A percentile compares a stretch with the other conserved stretches of the same genome.
Conservation (phyloP, 2,113 vertebrate species). For the Gallinago paraguaiae region DNA sequence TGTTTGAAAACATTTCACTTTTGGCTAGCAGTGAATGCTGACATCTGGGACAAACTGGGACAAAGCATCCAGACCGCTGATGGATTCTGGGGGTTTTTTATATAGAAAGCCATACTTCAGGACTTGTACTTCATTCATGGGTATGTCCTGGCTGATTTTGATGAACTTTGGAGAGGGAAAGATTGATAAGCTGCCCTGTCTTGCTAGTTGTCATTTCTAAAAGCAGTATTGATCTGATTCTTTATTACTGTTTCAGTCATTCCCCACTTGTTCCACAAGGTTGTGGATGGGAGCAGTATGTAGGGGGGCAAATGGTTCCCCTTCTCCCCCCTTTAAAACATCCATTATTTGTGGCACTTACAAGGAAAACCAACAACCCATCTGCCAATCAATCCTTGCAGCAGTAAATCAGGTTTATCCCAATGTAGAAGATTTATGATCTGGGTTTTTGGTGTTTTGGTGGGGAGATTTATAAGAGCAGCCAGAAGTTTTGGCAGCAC, state of each 20-base stretch:
- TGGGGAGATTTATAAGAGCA: conserved; percentile 14
- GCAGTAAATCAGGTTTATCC: neutral
- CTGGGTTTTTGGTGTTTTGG: conserved; percentile 2
- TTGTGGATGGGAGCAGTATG: neutral
- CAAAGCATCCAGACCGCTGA: neutral
- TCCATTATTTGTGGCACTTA: neutral
- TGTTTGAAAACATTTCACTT: neutral
- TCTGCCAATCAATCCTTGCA: neutral
- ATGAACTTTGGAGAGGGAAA: neutral
- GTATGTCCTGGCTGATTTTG: neutral
- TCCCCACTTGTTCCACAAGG: neutral
- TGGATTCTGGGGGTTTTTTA: neutral
- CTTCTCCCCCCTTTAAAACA: neutral
- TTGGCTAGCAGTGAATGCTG: neutral
- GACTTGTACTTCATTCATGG: neutral
- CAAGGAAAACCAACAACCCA: neutral
- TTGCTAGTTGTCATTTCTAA: neutral
- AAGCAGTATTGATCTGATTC: neutral
- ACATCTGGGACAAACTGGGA: neutral
- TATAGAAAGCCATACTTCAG: neutral
- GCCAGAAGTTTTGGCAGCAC: neutral
- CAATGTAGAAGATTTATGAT: neutral
- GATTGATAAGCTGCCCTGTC: neutral
- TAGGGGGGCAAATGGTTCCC: neutral
- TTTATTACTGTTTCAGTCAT: neutral